These are phyloP conservation scores for Anas georgica DNA, from an alignment of 2,797 vertebrate species.

Conservation along the genomic window DNA sequence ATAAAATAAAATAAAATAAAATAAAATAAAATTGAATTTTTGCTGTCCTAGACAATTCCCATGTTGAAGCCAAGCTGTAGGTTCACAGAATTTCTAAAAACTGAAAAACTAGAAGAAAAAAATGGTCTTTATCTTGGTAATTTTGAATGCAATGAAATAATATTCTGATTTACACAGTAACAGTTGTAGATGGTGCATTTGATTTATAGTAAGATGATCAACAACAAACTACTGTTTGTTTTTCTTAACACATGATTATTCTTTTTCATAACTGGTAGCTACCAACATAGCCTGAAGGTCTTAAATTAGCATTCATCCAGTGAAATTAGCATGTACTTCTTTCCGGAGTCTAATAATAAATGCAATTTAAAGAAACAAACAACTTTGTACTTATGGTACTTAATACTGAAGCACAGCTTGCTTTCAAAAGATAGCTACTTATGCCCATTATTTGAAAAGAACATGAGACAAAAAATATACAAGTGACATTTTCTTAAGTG, in stretches of 20 bases:
- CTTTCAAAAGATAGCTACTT: background rate
- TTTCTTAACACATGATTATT: background rate
- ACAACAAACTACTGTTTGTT: background rate
- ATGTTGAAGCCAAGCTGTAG: background rate
- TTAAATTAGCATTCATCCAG: background rate
- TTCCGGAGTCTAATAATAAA: background rate
- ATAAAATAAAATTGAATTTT: background rate
- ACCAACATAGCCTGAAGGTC: background rate
- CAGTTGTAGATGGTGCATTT: background rate
- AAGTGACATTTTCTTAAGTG: background rate
- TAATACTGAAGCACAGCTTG: background rate
- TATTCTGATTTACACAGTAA: background rate
- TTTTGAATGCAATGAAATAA: background rate
- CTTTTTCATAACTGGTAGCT: background rate
- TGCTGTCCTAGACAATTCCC: background rate
- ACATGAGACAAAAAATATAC: background rate
- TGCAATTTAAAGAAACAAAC: background rate
- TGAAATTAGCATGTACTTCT: background rate
- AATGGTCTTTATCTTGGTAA: background rate
- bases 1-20: background rate
- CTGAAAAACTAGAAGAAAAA: background rate
- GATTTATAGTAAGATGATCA: background rate
- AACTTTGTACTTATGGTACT: background rate
- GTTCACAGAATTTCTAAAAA: background rate
- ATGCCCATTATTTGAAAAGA: background rate